Conservation (phyloP, 2,888 invertebrate genomes). For the Sipha maydis region DNA sequence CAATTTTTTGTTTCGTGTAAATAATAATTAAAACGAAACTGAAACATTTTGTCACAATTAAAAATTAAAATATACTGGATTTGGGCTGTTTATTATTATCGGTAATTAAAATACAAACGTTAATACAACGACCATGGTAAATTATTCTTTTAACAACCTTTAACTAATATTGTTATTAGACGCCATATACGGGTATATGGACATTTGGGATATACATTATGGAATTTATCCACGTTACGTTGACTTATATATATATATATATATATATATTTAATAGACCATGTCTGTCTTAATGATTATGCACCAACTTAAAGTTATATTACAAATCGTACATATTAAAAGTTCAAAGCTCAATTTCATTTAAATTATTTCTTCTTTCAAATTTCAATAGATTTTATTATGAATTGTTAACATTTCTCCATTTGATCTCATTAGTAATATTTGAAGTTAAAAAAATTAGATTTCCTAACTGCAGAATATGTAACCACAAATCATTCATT, state of each 20-base stretch:
- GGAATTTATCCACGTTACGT: slow-evolving; percentile 37
- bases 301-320: slow-evolving; percentile 55
- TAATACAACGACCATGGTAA: slow-evolving; percentile 37
- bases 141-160: slow-evolving; percentile 35
- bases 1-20: slow-evolving; percentile 56
- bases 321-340: slow-evolving; percentile 50
- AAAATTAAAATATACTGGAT: slow-evolving; percentile 38
- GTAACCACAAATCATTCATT: slow-evolving; percentile 28
- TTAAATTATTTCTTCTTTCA: slow-evolving; percentile 57
- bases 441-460: slow-evolving; percentile 47
- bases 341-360: slow-evolving; percentile 56
- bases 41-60: slow-evolving; percentile 32
- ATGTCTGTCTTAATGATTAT: slow-evolving; percentile 55
- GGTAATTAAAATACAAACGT: slow-evolving; percentile 36
- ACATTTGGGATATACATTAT: slow-evolving; percentile 34
- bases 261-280: slow-evolving; percentile 36
- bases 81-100: slow-evolving; percentile 46
- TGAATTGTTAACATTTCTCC: slow-evolving; percentile 52
- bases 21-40: slow-evolving; percentile 54
- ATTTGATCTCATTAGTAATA: slow-evolving; percentile 61
- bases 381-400: slow-evolving; percentile 57
- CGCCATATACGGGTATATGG: slow-evolving; percentile 4
- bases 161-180: slow-evolving; percentile 47
- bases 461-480: slow-evolving; percentile 12
- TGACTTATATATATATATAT: slow-evolving; percentile 10